Conservation (phyloP, 2,113 vertebrate species). For the Gymnogyps californianus region DNA sequence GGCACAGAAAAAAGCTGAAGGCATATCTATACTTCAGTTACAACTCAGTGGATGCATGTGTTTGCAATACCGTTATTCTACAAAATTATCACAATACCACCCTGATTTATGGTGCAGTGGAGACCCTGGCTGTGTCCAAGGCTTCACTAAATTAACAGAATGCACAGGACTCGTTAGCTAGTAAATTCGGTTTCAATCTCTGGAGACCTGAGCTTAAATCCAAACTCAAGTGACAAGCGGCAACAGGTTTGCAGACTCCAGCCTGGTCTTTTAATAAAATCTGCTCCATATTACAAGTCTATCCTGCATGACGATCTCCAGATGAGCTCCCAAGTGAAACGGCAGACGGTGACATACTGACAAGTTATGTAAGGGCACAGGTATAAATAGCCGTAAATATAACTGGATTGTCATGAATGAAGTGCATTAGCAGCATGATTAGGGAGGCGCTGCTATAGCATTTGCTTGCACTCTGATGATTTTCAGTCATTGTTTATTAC, state of each 20-base stretch:
- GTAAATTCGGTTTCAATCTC: background rate
- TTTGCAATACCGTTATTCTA: background rate
- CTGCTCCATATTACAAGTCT: background rate
- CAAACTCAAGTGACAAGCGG: background rate
- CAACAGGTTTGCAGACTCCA: constrained; percentile 4
- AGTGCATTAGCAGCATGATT: background rate
- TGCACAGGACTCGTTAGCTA: background rate
- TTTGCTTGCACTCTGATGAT: background rate
- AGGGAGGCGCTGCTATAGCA: background rate
- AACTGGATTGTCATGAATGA: background rate
- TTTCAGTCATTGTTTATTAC: background rate
- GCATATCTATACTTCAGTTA: background rate
- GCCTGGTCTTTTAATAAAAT: background rate
- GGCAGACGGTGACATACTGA: constrained; percentile 34
- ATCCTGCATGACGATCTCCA: background rate
- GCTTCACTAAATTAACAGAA: background rate
- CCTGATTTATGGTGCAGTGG: background rate
- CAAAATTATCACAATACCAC: background rate
- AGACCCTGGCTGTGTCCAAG: background rate
- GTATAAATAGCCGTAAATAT: constrained; percentile 5
- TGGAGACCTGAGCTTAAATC: background rate
- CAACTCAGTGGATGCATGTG: background rate
- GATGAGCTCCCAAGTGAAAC: background rate
- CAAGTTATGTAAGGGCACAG: background rate
- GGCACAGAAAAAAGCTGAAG: background rate